phyloP scores from a whole-genome alignment of 2,797 vertebrate species.

The Takifugu ocellatus region DNA sequence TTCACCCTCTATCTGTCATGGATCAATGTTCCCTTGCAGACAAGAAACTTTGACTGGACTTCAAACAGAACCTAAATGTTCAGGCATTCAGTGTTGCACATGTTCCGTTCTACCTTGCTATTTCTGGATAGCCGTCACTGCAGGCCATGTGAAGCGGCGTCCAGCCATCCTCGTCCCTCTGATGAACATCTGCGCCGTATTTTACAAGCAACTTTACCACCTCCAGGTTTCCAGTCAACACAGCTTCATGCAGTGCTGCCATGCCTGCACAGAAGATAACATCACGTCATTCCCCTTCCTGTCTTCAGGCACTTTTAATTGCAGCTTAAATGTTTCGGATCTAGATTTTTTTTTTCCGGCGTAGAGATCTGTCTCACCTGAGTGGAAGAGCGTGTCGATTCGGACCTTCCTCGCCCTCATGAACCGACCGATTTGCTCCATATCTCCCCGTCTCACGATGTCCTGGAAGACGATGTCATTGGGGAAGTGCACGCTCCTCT shows the following conservation, averaged over 20 bases:
- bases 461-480: conserved; percentile 93
- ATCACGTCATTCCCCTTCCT: background rate
- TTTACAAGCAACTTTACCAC: conserved; percentile 90
- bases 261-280: conserved; percentile 77
- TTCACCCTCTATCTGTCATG: no score
- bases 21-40: no score
- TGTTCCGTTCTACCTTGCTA: conserved; percentile 79
- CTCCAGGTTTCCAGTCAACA: conserved; percentile 90
- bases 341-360: no score
- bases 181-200: conserved; percentile 90
- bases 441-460: conserved; percentile 86
- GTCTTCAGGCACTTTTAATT: no score
- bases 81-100: no score
- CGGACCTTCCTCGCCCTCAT: conserved; percentile 89
- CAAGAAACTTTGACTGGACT: no score
- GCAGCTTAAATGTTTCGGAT: no score
- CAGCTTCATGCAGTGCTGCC: conserved; percentile 92
- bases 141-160: conserved; percentile 94
- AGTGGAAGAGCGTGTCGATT: conserved; percentile 88
- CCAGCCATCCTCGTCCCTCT: conserved; percentile 90
- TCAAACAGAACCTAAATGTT: no score
- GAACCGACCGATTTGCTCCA: conserved; percentile 94
- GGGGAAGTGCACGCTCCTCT: conserved; percentile 86
- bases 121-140: conserved; percentile 87
- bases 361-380: conserved; percentile 75